Conservation (phyloP, 2,797 vertebrate genomes). For the Parauchenoglanis punctatus region DNA sequence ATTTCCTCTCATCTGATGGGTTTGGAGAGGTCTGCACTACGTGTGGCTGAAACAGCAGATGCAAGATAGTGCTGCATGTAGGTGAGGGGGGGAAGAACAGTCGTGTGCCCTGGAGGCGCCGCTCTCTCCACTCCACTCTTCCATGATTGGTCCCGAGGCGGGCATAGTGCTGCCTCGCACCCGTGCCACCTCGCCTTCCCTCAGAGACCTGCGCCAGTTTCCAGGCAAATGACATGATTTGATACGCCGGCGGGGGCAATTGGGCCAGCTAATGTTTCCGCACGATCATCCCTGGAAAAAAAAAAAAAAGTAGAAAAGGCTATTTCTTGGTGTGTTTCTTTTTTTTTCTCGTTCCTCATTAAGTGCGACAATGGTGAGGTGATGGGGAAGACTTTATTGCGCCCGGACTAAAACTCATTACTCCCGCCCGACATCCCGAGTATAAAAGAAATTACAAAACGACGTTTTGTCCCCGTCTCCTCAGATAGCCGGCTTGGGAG, state of each 20-base stretch:
- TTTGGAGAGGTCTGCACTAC: conserved; percentile 63
- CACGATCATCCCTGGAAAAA: conserved; percentile 71
- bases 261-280: conserved; percentile 81
- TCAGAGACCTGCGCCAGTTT: conserved; percentile 81
- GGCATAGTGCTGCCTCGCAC: conserved; percentile 71
- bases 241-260: conserved; percentile 77
- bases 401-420: conserved; percentile 78
- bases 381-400: conserved; percentile 79
- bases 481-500: conserved; percentile 73
- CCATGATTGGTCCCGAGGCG: conserved; percentile 77
- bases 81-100: conserved; percentile 72
- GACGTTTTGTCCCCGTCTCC: conserved; percentile 75
- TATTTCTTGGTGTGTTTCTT: conserved; percentile 66
- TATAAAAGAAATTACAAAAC: conserved; percentile 78
- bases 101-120: conserved; percentile 71
- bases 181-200: conserved; percentile 75
- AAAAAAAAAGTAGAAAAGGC: conserved; percentile 51
- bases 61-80: conserved; percentile 72
- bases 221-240: conserved; percentile 84
- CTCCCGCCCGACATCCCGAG: conserved; percentile 74
- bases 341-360: conserved; percentile 67
- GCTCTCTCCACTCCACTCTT: conserved; percentile 62
- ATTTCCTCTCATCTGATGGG: conserved; percentile 56
- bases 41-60: conserved; percentile 68
- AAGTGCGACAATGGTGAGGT: conserved; percentile 75